Evolutionary conservation across 2,888 invertebrate genomes (phyloP), one percentile per base, ranked within the genome.

Genomic region (Erynnis tages): DNA sequence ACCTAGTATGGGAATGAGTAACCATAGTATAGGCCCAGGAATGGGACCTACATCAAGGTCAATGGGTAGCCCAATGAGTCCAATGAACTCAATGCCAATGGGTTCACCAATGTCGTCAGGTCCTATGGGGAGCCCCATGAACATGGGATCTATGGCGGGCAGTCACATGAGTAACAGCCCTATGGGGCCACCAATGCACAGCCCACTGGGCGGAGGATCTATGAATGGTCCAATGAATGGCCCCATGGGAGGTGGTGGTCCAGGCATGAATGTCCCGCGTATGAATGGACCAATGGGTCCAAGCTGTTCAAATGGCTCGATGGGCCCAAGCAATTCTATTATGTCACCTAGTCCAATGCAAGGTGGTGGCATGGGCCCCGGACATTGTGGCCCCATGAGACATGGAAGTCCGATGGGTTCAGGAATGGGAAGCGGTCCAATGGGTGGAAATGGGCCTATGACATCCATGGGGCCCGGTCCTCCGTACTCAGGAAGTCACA

Each of bases 111-210:
- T 93, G 93, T 92, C 90, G 56, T 91, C 93, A 27, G 93, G 92
- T 57, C 91, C 93, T 32, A 93, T 94, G 90, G 93, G 95, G 56
- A 93, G 94, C 66, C 94, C 94, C 4, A 93, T 94, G 92, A 91
- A 92, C 64, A 92, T 92, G 91, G 91, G 90, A 49, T 91, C 92
- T 25, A 92, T 93, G 91, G 82, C 86, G 47, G 88, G 87, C 43
- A 91, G 80, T 62, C 91, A 92, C 62, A 93, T 93, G 91, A 92
- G 92, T 69, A 93, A 92, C 65, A 93, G 93, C 67, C 93, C 93
- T 48, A 94, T 93, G 94, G 93, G 92, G 46, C 94, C 94, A 46
- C 94, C 92, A 6, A 93, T 95, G 92, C 94, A 94, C 65, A 94
- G 93, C 82, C 93, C 93, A 37, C 77, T 93, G 55, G 93, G 91